A percentile compares a stretch with the other conserved stretches of the same genome.
Evolutionary conservation across 2,113 vertebrate genomes (phyloP).

Genomic region (Austrofundulus limnaeus): DNA sequence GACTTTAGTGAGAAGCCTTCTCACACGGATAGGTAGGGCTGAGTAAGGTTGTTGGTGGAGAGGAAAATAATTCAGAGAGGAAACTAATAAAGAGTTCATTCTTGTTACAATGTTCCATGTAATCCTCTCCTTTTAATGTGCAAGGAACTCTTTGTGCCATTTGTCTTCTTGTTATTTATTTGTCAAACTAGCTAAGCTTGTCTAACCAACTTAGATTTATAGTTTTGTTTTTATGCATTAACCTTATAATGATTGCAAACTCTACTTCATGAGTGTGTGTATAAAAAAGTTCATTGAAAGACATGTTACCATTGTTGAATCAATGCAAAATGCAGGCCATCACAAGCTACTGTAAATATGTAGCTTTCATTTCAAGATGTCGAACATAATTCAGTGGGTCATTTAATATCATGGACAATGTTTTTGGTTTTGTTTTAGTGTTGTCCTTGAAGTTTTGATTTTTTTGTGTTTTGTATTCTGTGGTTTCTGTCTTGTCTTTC

Average conservation of each 20-base stretch:
- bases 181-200: constrained; percentile 28
- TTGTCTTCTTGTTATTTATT: constrained; percentile 17
- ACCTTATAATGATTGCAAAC: background rate
- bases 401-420: constrained; percentile 12
- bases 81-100: constrained; percentile 50
- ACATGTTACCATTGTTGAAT: constrained; percentile 8
- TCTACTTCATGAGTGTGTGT: constrained; percentile 23
- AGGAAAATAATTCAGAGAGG: constrained; percentile 26
- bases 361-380: constrained; percentile 23
- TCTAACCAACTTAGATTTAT: constrained; percentile 18
- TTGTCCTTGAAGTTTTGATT: background rate
- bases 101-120: constrained; percentile 28
- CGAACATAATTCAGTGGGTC: constrained; percentile 37
- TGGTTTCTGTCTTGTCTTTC: background rate
- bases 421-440: background rate
- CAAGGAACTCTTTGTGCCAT: constrained; percentile 6
- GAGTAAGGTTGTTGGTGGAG: constrained; percentile 29
- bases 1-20: constrained; percentile 49
- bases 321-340: constrained; percentile 28
- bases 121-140: constrained; percentile 37
- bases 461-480: background rate
- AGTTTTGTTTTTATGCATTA: constrained; percentile 8
- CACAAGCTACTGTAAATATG: constrained; percentile 47
- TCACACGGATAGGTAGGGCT: constrained; percentile 29
- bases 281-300: constrained; percentile 35